Evolutionary conservation across 1,140 invertebrate genomes (phyloP), one percentile per base, ranked within the genome.

Genomic region (Platyscapa corneri): DNA sequence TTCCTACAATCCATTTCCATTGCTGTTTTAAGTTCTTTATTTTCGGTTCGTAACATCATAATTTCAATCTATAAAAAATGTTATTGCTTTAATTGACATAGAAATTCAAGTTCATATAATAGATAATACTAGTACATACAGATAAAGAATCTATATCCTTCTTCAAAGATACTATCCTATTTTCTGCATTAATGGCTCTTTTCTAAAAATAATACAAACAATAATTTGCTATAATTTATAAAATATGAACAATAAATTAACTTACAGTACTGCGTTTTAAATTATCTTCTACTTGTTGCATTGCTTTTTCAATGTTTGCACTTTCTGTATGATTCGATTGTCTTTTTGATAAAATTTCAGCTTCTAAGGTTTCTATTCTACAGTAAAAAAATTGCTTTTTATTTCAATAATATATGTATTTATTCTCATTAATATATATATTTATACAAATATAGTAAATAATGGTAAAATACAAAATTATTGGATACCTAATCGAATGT

Each of bases 251-350:
- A 46, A 65, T 0, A 42, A 7, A 10, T 77, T n/a, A 20, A 79
- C 65, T 70, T 83, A 95, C 95, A 86, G 93, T 95, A 88, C 93
- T 95, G 80, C 91, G 91, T 89, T 95, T 94, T 75, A 95, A 89
- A 91, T 94, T 94, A 87, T 95, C 94, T 87, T 95, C 94, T 23
- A 95, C 93, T 90, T 95, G 93, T 88, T 94, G 94, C 87, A 95
- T 93, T n/a, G 94, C 93, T 89, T 94, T 94, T 88, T 94, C 93
- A 76, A 94, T 87, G 89, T 93, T 91, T 85, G 92, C 90, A 37
- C 91, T 94, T 90, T 95, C 94, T 89, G 94, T 91, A 37, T 93
- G 91, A 86, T 95, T 93, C 84, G 91, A 91, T 85, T 91, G 91
- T 84, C 91, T 91, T 84, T 92, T 92, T 16, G 93, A 91, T 56